Conservation (phyloP, 2,797 vertebrate genomes). For the Neomorphus geoffroyi region DNA sequence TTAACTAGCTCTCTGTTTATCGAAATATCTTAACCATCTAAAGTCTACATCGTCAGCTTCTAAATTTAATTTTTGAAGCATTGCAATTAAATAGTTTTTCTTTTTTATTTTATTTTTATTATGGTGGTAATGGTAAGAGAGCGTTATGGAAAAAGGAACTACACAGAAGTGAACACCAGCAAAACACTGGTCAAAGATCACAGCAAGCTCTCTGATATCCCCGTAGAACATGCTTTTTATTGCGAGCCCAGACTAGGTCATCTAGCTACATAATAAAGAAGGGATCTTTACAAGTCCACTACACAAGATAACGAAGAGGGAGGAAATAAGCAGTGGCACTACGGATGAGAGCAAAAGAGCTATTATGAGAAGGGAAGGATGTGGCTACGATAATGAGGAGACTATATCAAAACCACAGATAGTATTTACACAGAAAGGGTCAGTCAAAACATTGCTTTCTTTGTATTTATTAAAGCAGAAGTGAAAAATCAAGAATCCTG, state of each 20-base stretch:
- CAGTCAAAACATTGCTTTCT: not conserved
- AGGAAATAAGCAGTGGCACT: not conserved
- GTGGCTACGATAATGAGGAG: not conserved
- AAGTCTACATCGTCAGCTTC: not conserved
- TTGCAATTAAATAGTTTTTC: not conserved
- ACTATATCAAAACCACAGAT: not conserved
- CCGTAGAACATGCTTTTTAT: not conserved
- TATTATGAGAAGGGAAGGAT: not conserved
- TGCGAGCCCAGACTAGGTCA: not conserved
- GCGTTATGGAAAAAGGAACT: not conserved
- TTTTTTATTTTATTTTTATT: not conserved
- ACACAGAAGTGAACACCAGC: not conserved
- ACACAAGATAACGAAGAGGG: not conserved
- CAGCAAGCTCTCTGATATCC: not conserved
- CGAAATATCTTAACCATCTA: not conserved
- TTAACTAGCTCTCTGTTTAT: conserved; percentile 15
- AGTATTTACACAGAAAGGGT: not conserved
- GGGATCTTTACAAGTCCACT: not conserved
- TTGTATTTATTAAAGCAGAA: not conserved
- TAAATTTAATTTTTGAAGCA: conserved; percentile 32
- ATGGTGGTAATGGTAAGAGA: not conserved
- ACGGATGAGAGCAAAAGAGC: not conserved
- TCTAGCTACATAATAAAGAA: not conserved
- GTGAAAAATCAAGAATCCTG: not conserved
- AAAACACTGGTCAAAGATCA: not conserved